Evolutionary conservation across 2,888 invertebrate genomes (phyloP), one percentile per base, ranked within the genome.

Genomic region (Altica lythri): DNA sequence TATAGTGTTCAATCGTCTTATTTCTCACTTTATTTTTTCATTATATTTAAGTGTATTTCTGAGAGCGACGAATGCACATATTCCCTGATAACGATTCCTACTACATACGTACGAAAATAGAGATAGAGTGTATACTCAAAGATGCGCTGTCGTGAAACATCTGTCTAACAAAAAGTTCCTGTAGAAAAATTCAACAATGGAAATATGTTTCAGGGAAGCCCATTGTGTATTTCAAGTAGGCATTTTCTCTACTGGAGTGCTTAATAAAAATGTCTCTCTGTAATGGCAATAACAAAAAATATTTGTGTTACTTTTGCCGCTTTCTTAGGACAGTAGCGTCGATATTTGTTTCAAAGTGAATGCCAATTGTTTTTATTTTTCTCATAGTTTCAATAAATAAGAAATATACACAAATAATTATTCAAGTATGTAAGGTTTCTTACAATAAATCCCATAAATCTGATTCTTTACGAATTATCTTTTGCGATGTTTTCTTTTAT

Each of bases 61-160:
- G n/a, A n/a, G n/a, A n/a, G n/a, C n/a, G 22, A 25, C 40, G 19
- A 10, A 25, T 34, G 43, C 53, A 47, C 14, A 47, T 42, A 42
- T 42, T 12, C 29, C 22, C 32, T 40, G 53, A 53, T 53, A 53
- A 53, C 53, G 53, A 43, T 42, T 53, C 18, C 30, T 42, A 47
- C 53, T 47, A n/a, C n/a, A 27, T 53, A 42, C 25, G 14, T 35
- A 47, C 47, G 47, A 48, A 37, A 53, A 48, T 38, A 48, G 53
- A 48, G 44, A 44, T 30, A 30, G 30, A 30, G 13, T n/a, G n/a
- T 8, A 12, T 30, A 43, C 37, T 40, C 47, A 32, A 25, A n/a
- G n/a, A n/a, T n/a, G n/a, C 35, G 47, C 32, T 40, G 44, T 44
- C 42, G 43, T 32, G 42, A 22, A 53, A 53, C 46, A 34, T 38